phyloP scores from a whole-genome alignment of 2,113 vertebrate genomes.

The Dasyurus viverrinus region DNA sequence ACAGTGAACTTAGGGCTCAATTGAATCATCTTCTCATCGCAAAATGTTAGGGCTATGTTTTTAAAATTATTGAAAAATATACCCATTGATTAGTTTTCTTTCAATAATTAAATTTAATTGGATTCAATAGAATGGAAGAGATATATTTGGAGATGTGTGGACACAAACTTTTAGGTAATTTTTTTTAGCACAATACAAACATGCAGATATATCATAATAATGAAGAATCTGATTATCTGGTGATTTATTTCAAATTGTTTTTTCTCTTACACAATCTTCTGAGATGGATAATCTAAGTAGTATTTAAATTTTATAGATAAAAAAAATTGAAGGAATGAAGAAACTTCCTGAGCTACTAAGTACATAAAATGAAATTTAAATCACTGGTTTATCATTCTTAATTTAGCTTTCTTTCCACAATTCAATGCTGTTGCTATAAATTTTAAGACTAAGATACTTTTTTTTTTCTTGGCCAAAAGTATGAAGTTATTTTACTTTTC shows the following conservation, averaged over 20 bases:
- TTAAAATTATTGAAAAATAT: neutral
- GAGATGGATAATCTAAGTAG: neutral
- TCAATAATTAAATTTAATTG: neutral
- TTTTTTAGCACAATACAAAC: neutral
- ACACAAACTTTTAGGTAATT: neutral
- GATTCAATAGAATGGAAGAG: neutral
- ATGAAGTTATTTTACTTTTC: neutral
- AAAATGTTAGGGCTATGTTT: neutral
- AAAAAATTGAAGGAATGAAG: neutral
- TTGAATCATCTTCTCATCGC: neutral
- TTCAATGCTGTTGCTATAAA: neutral
- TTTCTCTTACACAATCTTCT: neutral
- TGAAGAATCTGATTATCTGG: neutral
- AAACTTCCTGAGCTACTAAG: neutral
- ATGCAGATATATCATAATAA: neutral
- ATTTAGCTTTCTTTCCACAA: neutral
- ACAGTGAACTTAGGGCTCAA: neutral
- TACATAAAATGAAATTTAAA: neutral
- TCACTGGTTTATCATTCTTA: neutral
- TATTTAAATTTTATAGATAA: neutral
- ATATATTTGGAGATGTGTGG: neutral
- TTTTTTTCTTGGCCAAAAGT: neutral
- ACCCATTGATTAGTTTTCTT: neutral
- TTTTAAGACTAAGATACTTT: neutral
- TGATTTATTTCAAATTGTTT: neutral